These are phyloP conservation scores for Hartigia nigra DNA, from an alignment of 2,888 invertebrate genomes.

Conservation along the genomic window DNA sequence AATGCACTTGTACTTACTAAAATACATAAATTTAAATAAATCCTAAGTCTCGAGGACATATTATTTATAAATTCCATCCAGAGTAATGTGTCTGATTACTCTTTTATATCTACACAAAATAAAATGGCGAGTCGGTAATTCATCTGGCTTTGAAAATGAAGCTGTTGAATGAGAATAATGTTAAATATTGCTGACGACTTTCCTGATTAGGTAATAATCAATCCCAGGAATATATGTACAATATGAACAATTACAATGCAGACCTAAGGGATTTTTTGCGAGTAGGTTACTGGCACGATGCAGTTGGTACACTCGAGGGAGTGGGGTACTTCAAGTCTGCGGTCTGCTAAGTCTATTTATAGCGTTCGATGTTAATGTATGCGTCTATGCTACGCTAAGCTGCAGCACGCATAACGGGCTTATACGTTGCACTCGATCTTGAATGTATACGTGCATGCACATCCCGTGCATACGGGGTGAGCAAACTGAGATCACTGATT, in stretches of 20 bases:
- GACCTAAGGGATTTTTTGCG: conserved; percentile 12
- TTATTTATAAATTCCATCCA: background rate
- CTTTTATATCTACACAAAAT: background rate
- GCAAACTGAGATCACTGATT: background rate
- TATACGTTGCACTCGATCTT: conserved; percentile 12
- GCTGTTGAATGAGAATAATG: background rate
- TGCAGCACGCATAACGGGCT: conserved; percentile 40
- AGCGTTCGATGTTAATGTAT: conserved; percentile 40
- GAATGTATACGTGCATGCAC: background rate
- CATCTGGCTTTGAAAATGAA: background rate
- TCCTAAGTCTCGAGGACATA: background rate
- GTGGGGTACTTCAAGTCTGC: conserved; percentile 28
- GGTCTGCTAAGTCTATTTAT: conserved; percentile 51
- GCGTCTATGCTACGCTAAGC: conserved; percentile 27
- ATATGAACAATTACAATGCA: conserved; percentile 1
- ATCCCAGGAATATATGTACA: background rate
- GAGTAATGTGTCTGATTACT: background rate
- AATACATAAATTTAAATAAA: background rate
- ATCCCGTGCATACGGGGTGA: conserved; percentile 2
- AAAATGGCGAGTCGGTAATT: background rate
- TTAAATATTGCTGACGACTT: background rate
- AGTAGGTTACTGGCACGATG: conserved; percentile 21
- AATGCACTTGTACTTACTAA: background rate
- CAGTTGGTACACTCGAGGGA: conserved; percentile 9
- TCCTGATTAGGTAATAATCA: background rate